Conservation (phyloP, 2,888 invertebrate genomes). For the Drosophila meridiana region DNA sequence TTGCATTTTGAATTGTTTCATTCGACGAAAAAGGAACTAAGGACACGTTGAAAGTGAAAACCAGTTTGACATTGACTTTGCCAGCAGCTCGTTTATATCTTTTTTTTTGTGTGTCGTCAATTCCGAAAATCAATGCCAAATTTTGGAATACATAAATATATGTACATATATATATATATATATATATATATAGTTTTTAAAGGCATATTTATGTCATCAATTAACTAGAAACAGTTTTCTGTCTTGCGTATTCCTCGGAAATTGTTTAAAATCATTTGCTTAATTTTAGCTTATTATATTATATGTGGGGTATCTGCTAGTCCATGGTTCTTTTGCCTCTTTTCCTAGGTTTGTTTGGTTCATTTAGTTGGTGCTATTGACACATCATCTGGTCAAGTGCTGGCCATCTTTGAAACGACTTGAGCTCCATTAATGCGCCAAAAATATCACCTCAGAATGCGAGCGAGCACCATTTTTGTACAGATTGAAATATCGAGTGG, state of each 20-base stretch:
- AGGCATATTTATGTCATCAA: slow-evolving; percentile 4
- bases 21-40: slow-evolving; percentile 69
- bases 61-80: slow-evolving; percentile 71
- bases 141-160: background rate
- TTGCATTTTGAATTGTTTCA: slow-evolving; percentile 21
- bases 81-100: slow-evolving; percentile 33
- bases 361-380: slow-evolving; percentile 29
- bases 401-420: slow-evolving; percentile 65
- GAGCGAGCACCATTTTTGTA: slow-evolving; percentile 63
- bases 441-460: slow-evolving; percentile 64
- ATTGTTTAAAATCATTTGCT: background rate
- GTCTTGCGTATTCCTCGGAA: background rate
- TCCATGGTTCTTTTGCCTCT: background rate
- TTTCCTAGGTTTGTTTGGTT: slow-evolving; percentile 2
- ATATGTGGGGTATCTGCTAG: background rate
- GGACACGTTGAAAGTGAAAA: slow-evolving; percentile 75
- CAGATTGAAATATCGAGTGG: slow-evolving; percentile 50
- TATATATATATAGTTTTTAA: background rate
- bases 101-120: slow-evolving; percentile 25
- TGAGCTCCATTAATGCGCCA: slow-evolving; percentile 70
- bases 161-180: background rate
- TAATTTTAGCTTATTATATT: background rate
- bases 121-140: slow-evolving; percentile 56
- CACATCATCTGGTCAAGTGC: slow-evolving; percentile 56
- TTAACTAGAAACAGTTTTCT: background rate